These are phyloP conservation scores for Aplodontia rufa DNA, from an alignment of 2,113 vertebrate genomes.

Conservation along the genomic window DNA sequence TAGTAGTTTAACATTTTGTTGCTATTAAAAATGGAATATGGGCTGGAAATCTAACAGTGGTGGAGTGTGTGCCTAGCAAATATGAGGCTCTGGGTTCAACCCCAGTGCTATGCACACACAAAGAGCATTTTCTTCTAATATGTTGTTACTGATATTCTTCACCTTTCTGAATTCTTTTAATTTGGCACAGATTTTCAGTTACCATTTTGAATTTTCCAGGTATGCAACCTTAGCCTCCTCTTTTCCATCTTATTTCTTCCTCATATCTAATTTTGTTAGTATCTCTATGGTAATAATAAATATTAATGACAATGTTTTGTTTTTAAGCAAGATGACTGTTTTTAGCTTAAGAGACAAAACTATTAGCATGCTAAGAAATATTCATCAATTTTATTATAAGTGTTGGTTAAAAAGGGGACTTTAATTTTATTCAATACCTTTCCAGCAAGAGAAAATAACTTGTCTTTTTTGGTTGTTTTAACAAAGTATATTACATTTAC, in stretches of 20 bases:
- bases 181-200: not conserved
- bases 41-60: no score
- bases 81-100: no score
- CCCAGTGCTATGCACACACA: no score
- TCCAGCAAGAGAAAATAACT: not conserved
- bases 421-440: not conserved
- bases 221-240: not conserved
- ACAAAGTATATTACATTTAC: not conserved
- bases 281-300: not conserved
- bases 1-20: not conserved
- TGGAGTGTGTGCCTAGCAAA: no score
- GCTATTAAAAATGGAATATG: not conserved
- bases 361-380: not conserved
- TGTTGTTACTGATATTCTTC: not conserved
- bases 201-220: not conserved
- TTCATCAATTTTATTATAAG: not conserved
- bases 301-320: not conserved
- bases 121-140: not conserved
- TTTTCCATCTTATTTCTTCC: not conserved
- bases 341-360: not conserved
- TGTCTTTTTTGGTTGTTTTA: constrained; percentile 16
- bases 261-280: not conserved
- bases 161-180: not conserved
- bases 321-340: not conserved
- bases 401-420: not conserved